Percentiles rank a stretch among this genome's conserved stretches.
Conservation (phyloP, 2,113 vertebrate genomes). For the Chauna torquata region DNA sequence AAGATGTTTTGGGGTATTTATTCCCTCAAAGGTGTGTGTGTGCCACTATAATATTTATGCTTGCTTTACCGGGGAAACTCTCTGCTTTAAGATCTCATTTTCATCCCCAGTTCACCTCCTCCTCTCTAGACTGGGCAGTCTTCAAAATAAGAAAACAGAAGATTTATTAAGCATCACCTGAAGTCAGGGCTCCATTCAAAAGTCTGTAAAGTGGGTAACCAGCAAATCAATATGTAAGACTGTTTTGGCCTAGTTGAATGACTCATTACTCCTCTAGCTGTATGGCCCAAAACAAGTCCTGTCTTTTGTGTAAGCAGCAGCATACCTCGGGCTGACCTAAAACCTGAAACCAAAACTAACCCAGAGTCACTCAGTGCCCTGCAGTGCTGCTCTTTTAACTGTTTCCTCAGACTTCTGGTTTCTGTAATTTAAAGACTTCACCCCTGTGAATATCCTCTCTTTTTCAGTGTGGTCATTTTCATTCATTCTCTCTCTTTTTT, state of each 20-base stretch:
- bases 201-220: not conserved
- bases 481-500: not conserved
- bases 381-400: fast-evolving
- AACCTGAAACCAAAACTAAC: not conserved
- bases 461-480: not conserved
- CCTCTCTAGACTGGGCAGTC: not conserved
- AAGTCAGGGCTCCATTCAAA: not conserved
- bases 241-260: not conserved
- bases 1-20: not conserved
- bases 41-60: not conserved
- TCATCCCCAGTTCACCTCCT: not conserved
- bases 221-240: not conserved
- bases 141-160: not conserved
- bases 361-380: not conserved
- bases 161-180: not conserved
- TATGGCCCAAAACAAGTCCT: fast-evolving
- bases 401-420: not conserved
- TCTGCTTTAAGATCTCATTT: not conserved
- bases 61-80: not conserved
- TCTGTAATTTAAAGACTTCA: not conserved
- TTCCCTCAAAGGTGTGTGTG: not conserved
- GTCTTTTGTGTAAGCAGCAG: not conserved
- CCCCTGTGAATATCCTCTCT: not conserved
- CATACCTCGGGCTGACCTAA: not conserved
- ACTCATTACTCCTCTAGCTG: fast-evolving